A percentile compares a stretch with the other conserved stretches of the same genome.
Conservation (phyloP, 2,113 vertebrate genomes). For the Sylvia atricapilla region DNA sequence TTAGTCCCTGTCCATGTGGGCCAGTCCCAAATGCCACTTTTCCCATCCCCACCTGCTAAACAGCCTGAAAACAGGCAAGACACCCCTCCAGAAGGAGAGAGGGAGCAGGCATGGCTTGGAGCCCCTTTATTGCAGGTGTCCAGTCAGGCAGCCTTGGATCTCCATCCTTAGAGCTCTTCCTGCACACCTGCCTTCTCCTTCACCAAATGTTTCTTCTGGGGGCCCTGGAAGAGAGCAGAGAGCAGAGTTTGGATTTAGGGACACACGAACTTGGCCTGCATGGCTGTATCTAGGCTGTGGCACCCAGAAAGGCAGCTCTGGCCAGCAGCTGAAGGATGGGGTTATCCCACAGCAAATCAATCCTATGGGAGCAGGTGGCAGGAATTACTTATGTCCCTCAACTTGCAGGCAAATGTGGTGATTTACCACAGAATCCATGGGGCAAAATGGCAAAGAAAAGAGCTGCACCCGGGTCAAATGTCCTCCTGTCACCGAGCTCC, state of each 20-base stretch:
- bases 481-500: not conserved
- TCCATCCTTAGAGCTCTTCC: conserved; percentile 22
- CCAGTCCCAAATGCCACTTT: not conserved
- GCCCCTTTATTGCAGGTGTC: not conserved
- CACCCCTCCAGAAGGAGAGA: not conserved
- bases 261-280: not conserved
- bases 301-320: not conserved
- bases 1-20: not conserved
- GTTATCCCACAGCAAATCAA: not conserved
- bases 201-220: conserved; percentile 85
- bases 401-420: not conserved
- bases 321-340: not conserved
- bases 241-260: not conserved
- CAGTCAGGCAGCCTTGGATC: not conserved
- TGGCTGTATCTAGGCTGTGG: not conserved
- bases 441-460: not conserved
- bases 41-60: not conserved
- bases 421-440: not conserved
- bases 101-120: not conserved
- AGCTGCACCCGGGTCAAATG: not conserved
- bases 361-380: not conserved
- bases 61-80: not conserved
- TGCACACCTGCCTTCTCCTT: conserved; percentile 65
- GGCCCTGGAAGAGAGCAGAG: conserved; percentile 76
- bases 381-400: not conserved